Evolutionary conservation across 2,113 vertebrate species (phyloP).

Genomic region (Pelecanus crispus): DNA sequence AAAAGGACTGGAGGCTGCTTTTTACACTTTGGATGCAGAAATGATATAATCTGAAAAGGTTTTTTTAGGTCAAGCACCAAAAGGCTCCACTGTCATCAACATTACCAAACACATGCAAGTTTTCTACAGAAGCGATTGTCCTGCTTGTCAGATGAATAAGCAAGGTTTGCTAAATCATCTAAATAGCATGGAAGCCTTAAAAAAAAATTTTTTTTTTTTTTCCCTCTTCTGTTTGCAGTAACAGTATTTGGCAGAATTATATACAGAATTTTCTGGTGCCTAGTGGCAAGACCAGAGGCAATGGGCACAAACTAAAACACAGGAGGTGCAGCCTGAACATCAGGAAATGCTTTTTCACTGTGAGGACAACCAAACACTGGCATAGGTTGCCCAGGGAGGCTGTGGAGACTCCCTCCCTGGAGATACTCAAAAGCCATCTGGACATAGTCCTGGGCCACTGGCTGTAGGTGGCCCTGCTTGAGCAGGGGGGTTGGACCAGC

Average conservation of each 20-base stretch:
- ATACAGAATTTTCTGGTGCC: not conserved
- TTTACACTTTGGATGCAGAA: not conserved
- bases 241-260: not conserved
- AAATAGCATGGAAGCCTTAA: not conserved
- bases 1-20: not conserved
- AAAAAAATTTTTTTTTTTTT: not conserved
- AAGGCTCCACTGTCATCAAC: not conserved
- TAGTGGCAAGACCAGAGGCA: not conserved
- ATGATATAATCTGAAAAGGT: not conserved
- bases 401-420: not conserved
- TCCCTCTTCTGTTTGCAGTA: not conserved
- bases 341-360: not conserved
- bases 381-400: not conserved
- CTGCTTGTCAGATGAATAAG: not conserved
- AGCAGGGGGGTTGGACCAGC: not conserved
- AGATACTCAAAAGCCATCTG: not conserved
- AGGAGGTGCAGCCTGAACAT: not conserved
- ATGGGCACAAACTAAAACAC: not conserved
- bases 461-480: not conserved
- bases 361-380: not conserved
- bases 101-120: not conserved
- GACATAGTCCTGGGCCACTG: not conserved
- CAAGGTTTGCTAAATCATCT: not conserved
- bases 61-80: not conserved
- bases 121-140: not conserved